Evolutionary conservation across 2,797 vertebrate genomes (phyloP).

Genomic region (Lithobates pipiens): DNA sequence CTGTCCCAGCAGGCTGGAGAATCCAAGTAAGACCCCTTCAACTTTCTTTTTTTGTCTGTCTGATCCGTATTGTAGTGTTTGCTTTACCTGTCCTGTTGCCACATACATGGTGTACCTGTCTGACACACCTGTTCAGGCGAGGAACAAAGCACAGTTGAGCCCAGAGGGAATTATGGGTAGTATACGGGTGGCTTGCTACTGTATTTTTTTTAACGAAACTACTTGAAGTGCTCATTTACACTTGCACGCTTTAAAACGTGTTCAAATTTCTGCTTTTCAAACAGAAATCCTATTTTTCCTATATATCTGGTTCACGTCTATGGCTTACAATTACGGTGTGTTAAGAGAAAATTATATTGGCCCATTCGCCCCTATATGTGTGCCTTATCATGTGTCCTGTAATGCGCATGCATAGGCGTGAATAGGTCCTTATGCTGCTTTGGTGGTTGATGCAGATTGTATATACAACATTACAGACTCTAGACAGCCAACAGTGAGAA

Average conservation of each 20-base stretch:
- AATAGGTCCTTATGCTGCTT: not conserved
- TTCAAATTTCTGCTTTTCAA: not conserved
- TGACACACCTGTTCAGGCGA: constrained; percentile 40
- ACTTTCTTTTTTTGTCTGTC: constrained; percentile 5
- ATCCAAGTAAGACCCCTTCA: constrained; percentile 71
- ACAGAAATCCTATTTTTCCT: not conserved
- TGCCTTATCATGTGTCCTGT: not conserved
- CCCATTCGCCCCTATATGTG: not conserved
- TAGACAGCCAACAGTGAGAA: not conserved
- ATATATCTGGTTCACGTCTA: not conserved
- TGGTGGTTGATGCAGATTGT: not conserved
- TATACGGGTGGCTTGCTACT: not conserved
- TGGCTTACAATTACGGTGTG: no score
- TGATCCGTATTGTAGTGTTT: not conserved
- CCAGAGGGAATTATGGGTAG: not conserved
- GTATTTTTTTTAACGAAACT: not conserved
- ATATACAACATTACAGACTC: not conserved
- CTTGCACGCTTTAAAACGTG: no score
- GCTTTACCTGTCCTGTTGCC: constrained; percentile 11
- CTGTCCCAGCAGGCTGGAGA: constrained; percentile 62
- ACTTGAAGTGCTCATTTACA: not conserved
- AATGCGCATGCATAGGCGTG: no score
- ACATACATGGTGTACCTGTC: not conserved
- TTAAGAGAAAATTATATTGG: not conserved
- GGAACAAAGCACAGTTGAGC: not conserved